Base-by-base conservation (phyloP, 2,888 invertebrate genomes). In the Marasmarcha lunaedactyla region DNA sequence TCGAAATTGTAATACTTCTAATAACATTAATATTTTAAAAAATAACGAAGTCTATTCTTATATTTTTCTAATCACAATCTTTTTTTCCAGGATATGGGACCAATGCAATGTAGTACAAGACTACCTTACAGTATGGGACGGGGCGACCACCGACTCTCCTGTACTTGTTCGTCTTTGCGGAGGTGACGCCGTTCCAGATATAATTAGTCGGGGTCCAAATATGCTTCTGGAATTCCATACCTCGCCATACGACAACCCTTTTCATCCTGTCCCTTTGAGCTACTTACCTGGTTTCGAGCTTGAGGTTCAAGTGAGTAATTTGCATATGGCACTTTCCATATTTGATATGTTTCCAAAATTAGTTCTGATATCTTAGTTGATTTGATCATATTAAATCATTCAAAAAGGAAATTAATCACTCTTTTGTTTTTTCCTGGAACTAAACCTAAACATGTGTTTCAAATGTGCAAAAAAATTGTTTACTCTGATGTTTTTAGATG, bases 21-120 rank as follows among this genome's bases (percentile, higher is more conserved):
- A n/a, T n/a, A n/a, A n/a, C n/a, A n/a, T n/a, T n/a, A n/a, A n/a
- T n/a, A n/a, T n/a, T n/a, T n/a, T n/a, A n/a, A n/a, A n/a, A n/a
- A n/a, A n/a, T n/a, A n/a, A n/a, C n/a, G n/a, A n/a, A n/a, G n/a
- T n/a, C n/a, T n/a, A n/a, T n/a, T n/a, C n/a, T n/a, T n/a, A n/a
- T n/a, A n/a, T n/a, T n/a, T n/a, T n/a, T n/a, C n/a, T n/a, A n/a
- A n/a, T n/a, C n/a, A n/a, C n/a, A n/a, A n/a, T n/a, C n/a, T n/a
- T 30, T 30, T 30, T 11, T 68, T 64, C 39, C 63, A 91, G 91
- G 66, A 89, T 91, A 44, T 92, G 91, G 90, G 91, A 92, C 71
- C 90, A 91, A 69, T 92, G 92, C 69, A 91, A 92, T 65, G 88
- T 90, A 54, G 90, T 91, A 44, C 92, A 92, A 68, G 93, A 93